Evolutionary conservation across 2,113 vertebrate species (phyloP).

Genomic region (Halichoeres trimaculatus): DNA sequence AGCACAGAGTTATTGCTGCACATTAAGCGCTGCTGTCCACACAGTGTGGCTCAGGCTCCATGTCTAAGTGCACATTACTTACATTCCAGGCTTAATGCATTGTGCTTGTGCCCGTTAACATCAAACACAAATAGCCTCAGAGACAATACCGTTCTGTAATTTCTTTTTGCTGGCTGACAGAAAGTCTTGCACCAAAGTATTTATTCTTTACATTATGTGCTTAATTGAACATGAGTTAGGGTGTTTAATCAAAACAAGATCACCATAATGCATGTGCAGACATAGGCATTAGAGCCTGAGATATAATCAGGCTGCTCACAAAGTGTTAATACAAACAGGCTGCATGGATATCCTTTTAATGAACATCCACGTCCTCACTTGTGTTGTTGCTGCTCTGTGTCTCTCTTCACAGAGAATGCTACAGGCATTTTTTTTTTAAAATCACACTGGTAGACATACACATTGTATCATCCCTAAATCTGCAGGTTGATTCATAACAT

Average conservation of each 20-base stretch:
- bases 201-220: slow-evolving; percentile 38
- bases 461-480: slow-evolving; percentile 27
- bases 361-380: slow-evolving; percentile 12
- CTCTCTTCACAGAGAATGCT: slow-evolving; percentile 17
- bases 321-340: slow-evolving; percentile 52
- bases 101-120: slow-evolving; percentile 67
- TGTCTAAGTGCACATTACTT: slow-evolving; percentile 82
- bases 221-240: slow-evolving; percentile 29
- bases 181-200: slow-evolving; percentile 30
- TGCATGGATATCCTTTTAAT: slow-evolving; percentile 36
- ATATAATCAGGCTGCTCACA: slow-evolving; percentile 50
- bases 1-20: slow-evolving; percentile 66
- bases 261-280: slow-evolving; percentile 34
- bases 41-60: slow-evolving; percentile 47
- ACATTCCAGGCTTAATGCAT: slow-evolving; percentile 77
- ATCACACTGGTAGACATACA: slow-evolving; percentile 48
- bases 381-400: slow-evolving; percentile 25
- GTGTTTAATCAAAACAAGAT: slow-evolving; percentile 41
- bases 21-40: slow-evolving; percentile 74
- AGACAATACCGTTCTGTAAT: slow-evolving; percentile 45
- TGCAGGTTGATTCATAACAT: slow-evolving; percentile 35
- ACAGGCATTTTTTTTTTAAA: too few species aligned
- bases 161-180: slow-evolving; percentile 10
- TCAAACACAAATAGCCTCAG: slow-evolving; percentile 65
- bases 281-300: slow-evolving; percentile 34